Conservation (phyloP, 2,888 invertebrate genomes). For the Drosophila sordidula region DNA sequence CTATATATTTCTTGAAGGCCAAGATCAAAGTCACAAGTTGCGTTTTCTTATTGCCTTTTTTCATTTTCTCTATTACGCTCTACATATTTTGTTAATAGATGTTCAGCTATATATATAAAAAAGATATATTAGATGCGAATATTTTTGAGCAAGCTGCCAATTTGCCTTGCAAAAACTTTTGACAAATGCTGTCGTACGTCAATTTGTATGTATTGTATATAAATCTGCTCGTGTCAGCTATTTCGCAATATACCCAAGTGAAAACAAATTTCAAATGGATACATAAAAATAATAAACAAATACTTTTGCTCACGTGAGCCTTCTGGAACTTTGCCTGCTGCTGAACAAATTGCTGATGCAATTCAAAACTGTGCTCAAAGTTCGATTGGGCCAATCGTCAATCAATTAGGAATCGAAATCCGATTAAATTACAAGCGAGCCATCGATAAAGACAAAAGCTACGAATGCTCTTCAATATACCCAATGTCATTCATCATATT, state of each 20-base stretch:
- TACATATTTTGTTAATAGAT: slow-evolving; percentile 27
- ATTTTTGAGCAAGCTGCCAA: slow-evolving; percentile 32
- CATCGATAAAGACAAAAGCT: slow-evolving; percentile 33
- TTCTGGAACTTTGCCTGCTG: slow-evolving; percentile 42
- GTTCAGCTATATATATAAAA: background rate
- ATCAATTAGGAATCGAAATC: slow-evolving; percentile 15
- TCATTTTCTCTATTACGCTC: slow-evolving; percentile 21
- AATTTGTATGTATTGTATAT: slow-evolving; percentile 2
- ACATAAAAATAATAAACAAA: background rate
- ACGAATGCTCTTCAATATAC: slow-evolving; percentile 3
- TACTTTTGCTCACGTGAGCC: slow-evolving; percentile 60
- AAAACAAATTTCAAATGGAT: slow-evolving; percentile 7
- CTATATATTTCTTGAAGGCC: slow-evolving; percentile 63
- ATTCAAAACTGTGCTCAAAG: slow-evolving; percentile 24
- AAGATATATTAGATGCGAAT: slow-evolving; percentile 5
- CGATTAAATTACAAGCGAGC: slow-evolving; percentile 28
- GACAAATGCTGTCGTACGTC: slow-evolving; percentile 3
- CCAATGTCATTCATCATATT: slow-evolving; percentile 21
- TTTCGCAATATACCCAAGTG: slow-evolving; percentile 23
- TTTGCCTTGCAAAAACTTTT: slow-evolving; percentile 23
- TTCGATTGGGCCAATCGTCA: slow-evolving; percentile 26
- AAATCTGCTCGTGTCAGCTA: slow-evolving; percentile 31
- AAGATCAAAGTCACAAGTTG: slow-evolving; percentile 75
- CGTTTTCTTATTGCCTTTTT: slow-evolving; percentile 17
- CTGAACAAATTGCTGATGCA: slow-evolving; percentile 25